phyloP scores from a whole-genome alignment of 53 echinoderm and acorn worm species.

The Pentamera pediparva region DNA sequence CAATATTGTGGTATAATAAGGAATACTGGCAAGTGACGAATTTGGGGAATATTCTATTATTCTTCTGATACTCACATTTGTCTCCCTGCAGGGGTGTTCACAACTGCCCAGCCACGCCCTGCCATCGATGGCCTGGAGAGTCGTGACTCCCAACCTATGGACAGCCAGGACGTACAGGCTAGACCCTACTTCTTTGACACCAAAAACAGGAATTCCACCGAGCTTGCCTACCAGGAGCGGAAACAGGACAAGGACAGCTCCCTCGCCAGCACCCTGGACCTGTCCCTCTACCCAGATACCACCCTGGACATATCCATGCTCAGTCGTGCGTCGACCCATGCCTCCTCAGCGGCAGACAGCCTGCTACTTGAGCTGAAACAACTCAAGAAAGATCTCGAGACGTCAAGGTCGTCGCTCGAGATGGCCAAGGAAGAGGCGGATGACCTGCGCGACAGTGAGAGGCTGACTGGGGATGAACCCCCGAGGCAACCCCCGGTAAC shows the following conservation, averaged over 20 bases:
- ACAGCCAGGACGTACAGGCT: no score
- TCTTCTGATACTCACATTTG: no score
- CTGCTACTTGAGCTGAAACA: slow-evolving; percentile 27
- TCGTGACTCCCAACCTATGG: background rate
- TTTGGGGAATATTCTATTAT: no score
- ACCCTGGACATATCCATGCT: background rate
- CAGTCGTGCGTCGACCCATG: background rate
- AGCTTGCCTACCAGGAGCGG: slow-evolving; percentile 61
- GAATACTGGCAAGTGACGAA: no score
- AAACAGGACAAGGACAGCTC: slow-evolving; percentile 57
- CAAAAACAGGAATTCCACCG: slow-evolving; percentile 82
- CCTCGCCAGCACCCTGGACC: slow-evolving; percentile 1
- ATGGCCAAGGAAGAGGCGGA: slow-evolving; percentile 25
- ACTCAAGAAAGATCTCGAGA: slow-evolving; percentile 44
- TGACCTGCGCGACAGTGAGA: slow-evolving; percentile 34
- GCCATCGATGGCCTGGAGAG: slow-evolving; percentile 24
- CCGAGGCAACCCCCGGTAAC: slow-evolving; percentile 46
- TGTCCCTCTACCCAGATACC: background rate
- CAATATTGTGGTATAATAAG: no score
- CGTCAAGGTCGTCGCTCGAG: slow-evolving; percentile 6
- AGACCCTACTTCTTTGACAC: slow-evolving; percentile 57
- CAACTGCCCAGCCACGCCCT: slow-evolving; percentile 26
- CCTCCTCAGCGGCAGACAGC: slow-evolving; percentile 13
- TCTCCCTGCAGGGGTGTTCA: slow-evolving; percentile 30
- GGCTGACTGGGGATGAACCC: slow-evolving; percentile 47